Conservation (phyloP, 2,888 invertebrate genomes). For the Scaptomyza polygonia region DNA sequence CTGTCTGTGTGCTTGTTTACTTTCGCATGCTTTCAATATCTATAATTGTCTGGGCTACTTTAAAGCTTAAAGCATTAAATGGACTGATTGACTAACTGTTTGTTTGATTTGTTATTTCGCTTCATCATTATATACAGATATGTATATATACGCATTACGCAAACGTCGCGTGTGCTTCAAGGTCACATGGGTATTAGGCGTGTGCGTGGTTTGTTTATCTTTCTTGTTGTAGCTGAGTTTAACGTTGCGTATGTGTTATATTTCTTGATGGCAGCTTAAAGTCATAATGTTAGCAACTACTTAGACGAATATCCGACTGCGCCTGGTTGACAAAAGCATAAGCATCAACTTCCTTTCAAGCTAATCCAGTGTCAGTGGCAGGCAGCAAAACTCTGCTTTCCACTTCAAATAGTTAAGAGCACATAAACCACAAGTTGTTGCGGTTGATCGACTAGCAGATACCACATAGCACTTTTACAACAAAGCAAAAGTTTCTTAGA, state of each 20-base stretch:
- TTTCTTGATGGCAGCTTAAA: conserved; percentile 32
- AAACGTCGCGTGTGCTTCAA: conserved; percentile 55
- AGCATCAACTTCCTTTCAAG: conserved; percentile 17
- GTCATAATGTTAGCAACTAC: conserved; percentile 22
- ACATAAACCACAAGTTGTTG: conserved; percentile 3
- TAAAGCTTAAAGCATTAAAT: conserved; percentile 33
- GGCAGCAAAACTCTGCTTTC: conserved; percentile 15
- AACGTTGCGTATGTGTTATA: conserved; percentile 45
- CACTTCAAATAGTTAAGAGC: conserved; percentile 1
- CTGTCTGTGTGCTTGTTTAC: conserved; percentile 28
- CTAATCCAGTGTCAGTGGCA: conserved; percentile 46
- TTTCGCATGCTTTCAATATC: conserved; percentile 33
- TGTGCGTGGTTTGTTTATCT: no score
- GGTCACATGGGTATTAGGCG: conserved; percentile 33
- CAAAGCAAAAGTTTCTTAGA: not conserved
- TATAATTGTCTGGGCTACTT: conserved; percentile 51
- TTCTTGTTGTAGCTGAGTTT: not conserved
- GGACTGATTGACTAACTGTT: conserved; percentile 5
- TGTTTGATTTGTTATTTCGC: conserved; percentile 17
- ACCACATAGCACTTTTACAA: conserved; percentile 5
- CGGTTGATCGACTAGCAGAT: conserved; percentile 15
- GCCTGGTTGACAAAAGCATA: conserved; percentile 37
- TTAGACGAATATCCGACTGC: conserved; percentile 31
- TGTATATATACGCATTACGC: conserved; percentile 34
- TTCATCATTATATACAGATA: conserved; percentile 4